phyloP scores from a whole-genome alignment of 2,888 invertebrate species.

The Phaonia tiefii region DNA sequence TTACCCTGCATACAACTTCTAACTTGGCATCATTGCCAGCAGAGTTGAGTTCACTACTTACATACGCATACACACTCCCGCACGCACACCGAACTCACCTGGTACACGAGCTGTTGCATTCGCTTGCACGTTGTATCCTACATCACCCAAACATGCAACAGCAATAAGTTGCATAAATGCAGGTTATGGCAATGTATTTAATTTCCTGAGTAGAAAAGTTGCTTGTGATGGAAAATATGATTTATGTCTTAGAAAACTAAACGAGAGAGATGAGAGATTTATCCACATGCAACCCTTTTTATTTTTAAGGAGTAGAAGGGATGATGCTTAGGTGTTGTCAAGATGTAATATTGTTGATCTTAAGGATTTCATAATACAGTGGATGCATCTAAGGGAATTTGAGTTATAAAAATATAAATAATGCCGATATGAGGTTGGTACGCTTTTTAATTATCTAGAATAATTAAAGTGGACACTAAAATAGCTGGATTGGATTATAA shows the following conservation, averaged over 20 bases:
- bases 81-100: slow-evolving; percentile 28
- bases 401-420: too few relatives aligned
- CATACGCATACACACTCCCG: not conserved
- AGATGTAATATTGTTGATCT: too few relatives aligned
- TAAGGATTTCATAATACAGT: too few relatives aligned
- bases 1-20: not conserved
- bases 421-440: too few relatives aligned
- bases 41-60: not conserved
- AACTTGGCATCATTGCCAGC: slow-evolving; percentile 18
- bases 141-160: slow-evolving; percentile 42
- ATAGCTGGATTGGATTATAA: too few relatives aligned
- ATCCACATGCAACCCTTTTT: not conserved
- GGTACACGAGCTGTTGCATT: too few relatives aligned
- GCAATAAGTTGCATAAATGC: slow-evolving; percentile 52
- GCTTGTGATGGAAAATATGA: slow-evolving; percentile 53
- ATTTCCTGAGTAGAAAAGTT: slow-evolving; percentile 60
- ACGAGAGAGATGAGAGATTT: slow-evolving; percentile 28
- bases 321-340: too few relatives aligned
- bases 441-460: too few relatives aligned
- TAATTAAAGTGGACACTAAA: too few relatives aligned
- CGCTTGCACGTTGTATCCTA: slow-evolving; percentile 6
- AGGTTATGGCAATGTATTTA: slow-evolving; percentile 64
- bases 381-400: too few relatives aligned
- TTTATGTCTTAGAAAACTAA: slow-evolving; percentile 45
- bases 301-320: too few relatives aligned